phyloP scores from a whole-genome alignment of 2,113 vertebrate species.

The Marcusenius ussheri region DNA sequence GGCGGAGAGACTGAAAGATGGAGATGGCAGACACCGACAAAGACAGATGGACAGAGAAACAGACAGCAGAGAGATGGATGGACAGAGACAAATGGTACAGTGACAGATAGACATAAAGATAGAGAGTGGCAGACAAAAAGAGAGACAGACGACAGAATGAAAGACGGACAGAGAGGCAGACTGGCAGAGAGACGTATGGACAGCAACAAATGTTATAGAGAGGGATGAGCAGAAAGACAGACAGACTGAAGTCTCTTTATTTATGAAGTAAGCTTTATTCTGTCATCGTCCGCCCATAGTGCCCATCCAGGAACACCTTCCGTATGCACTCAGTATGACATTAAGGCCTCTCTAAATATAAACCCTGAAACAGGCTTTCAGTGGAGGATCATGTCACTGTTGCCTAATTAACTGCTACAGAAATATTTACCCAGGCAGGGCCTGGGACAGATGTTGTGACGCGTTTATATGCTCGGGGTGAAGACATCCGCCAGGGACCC shows the following conservation, averaged over 20 bases:
- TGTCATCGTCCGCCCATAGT: constrained; percentile 25
- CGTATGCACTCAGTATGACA: neutral
- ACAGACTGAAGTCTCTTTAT: neutral
- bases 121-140: neutral
- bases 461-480: constrained; percentile 58
- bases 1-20: neutral
- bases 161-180: neutral
- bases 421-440: constrained; percentile 63
- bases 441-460: constrained; percentile 44
- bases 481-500: constrained; percentile 16
- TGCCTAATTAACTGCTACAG: constrained; percentile 63
- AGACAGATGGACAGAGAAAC: neutral
- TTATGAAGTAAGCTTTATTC: neutral
- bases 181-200: neutral
- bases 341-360: constrained; percentile 15
- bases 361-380: constrained; percentile 19
- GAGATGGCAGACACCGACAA: neutral
- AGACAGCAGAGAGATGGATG: neutral
- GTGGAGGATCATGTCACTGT: constrained; percentile 49
- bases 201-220: neutral
- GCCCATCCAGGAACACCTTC: neutral
- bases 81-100: neutral
- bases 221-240: neutral
- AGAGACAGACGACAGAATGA: neutral
- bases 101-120: neutral